These are phyloP conservation scores for Atta texana DNA, from an alignment of 1,140 invertebrate genomes.

Conservation along the genomic window DNA sequence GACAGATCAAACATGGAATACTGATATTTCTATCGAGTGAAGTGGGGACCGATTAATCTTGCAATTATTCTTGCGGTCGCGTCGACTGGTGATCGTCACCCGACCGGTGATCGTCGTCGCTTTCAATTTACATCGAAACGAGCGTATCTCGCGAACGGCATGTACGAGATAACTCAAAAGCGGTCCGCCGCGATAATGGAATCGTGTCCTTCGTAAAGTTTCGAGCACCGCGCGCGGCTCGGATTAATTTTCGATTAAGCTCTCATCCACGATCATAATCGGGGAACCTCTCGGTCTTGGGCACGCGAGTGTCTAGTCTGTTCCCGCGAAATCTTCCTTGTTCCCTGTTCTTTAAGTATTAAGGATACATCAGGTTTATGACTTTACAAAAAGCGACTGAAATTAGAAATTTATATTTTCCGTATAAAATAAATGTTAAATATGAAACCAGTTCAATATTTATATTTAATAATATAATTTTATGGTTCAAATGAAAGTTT, in stretches of 20 bases:
- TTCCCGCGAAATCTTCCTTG: background rate
- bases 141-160: conserved; percentile 43
- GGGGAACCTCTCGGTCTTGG: background rate
- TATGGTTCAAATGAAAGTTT: too few species aligned
- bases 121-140: conserved; percentile 66
- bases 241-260: conserved; percentile 58
- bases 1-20: conserved; percentile 26
- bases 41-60: conserved; percentile 39
- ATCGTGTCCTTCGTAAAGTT: conserved; percentile 55
- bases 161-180: conserved; percentile 29
- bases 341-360: background rate
- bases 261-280: conserved; percentile 3
- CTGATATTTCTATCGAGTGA: conserved; percentile 31
- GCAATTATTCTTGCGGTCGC: conserved; percentile 47
- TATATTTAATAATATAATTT: too few species aligned
- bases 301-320: background rate
- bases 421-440: too few species aligned
- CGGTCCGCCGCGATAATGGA: conserved; percentile 39
- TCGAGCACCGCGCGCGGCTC: conserved; percentile 19
- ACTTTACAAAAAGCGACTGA: too few species aligned
- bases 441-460: too few species aligned
- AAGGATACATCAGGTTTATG: too few species aligned
- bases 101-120: conserved; percentile 18
- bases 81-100: background rate
- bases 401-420: too few species aligned